These are phyloP conservation scores for Artibeus lituratus DNA, from an alignment of 2,797 vertebrate genomes.

Conservation along the genomic window DNA sequence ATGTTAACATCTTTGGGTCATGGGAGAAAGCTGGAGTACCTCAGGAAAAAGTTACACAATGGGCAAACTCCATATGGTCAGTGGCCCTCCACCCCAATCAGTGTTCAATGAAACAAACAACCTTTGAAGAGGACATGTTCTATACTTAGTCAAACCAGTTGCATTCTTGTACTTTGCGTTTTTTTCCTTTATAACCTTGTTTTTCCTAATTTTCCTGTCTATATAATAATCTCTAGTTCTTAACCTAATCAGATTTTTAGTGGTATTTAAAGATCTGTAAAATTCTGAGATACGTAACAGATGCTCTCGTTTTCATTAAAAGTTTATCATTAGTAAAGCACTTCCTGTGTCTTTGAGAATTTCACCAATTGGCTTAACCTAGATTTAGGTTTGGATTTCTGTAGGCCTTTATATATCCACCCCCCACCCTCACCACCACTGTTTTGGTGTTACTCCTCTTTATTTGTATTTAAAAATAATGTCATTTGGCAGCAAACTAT, in stretches of 20 bases:
- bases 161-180: background rate
- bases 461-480: slow-evolving; percentile 30
- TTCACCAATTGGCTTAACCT: background rate
- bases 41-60: background rate
- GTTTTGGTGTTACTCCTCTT: background rate
- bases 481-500: background rate
- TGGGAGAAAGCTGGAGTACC: background rate
- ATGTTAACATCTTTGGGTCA: background rate
- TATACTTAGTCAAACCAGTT: background rate
- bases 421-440: background rate
- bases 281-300: background rate
- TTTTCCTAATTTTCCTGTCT: background rate
- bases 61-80: background rate
- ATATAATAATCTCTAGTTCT: background rate
- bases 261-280: background rate
- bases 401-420: background rate
- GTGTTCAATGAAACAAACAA: background rate
- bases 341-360: background rate
- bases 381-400: background rate
- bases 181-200: background rate
- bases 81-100: background rate
- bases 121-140: background rate
- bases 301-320: background rate
- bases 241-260: slow-evolving; percentile 2
- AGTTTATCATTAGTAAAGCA: slow-evolving; percentile 15